These are phyloP conservation scores for Hymenochirus boettgeri DNA, from an alignment of 2,113 vertebrate species.

Conservation along the genomic window DNA sequence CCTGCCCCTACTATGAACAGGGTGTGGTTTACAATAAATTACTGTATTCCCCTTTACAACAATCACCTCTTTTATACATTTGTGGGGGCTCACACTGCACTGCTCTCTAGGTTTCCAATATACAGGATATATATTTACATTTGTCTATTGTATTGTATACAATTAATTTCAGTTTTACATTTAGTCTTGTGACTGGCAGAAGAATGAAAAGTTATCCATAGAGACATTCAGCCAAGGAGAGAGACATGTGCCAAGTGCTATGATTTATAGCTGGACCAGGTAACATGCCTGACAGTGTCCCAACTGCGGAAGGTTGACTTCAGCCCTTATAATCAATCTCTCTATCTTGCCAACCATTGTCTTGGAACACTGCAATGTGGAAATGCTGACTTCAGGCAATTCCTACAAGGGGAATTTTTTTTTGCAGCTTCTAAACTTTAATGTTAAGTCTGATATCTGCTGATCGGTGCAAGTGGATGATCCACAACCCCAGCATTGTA, in stretches of 20 bases:
- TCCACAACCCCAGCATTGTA: background rate
- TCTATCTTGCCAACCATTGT: conserved; percentile 6
- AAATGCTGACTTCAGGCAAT: conserved; percentile 17
- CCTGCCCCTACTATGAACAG: too few relatives aligned
- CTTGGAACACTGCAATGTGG: background rate
- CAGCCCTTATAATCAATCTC: background rate
- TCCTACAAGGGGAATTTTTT: background rate
- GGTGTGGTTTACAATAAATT: too few relatives aligned
- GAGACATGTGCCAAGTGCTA: background rate
- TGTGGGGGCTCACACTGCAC: too few relatives aligned
- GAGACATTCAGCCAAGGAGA: background rate
- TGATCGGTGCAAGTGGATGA: conserved; percentile 12
- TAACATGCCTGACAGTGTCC: background rate
- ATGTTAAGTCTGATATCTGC: conserved; percentile 15
- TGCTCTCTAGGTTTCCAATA: too few relatives aligned
- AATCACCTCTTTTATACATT: too few relatives aligned
- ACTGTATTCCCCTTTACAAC: too few relatives aligned
- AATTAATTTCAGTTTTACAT: too few relatives aligned
- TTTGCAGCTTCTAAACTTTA: conserved; percentile 8
- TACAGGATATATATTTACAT: too few relatives aligned
- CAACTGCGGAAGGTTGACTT: background rate
- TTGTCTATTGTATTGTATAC: too few relatives aligned
- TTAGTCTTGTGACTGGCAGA: too few relatives aligned
- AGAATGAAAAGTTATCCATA: too few relatives aligned
- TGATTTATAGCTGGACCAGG: conserved; percentile 10